These are phyloP conservation scores for Umimayanthus chanpuru DNA, from an alignment of 92 coral and sea anemone genomes.

Conservation along the genomic window DNA sequence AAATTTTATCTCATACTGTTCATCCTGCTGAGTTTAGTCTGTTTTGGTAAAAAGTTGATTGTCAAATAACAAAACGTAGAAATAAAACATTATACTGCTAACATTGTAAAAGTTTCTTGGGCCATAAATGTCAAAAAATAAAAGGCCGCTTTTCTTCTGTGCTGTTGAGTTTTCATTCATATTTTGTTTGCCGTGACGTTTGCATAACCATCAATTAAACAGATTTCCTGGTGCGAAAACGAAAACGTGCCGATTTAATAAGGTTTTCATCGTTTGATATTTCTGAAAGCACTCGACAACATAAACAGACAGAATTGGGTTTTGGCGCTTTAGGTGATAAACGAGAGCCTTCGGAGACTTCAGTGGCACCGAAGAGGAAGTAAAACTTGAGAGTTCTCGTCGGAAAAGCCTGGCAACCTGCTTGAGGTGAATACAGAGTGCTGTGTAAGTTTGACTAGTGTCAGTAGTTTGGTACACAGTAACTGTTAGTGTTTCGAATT, in stretches of 20 bases:
- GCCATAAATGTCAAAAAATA: background rate
- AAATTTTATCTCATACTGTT: background rate
- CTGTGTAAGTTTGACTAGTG: background rate
- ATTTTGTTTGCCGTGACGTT: conserved; percentile 12
- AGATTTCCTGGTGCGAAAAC: background rate
- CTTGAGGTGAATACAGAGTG: conserved; percentile 4
- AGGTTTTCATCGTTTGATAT: background rate
- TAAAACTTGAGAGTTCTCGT: background rate
- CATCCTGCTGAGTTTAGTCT: background rate
- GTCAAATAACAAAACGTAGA: background rate
- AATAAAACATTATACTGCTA: background rate
- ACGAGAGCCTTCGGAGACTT: background rate
- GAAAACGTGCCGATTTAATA: background rate
- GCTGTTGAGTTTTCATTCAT: background rate
- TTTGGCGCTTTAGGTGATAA: background rate
- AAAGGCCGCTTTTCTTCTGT: background rate
- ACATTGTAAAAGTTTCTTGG: background rate
- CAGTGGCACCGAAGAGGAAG: background rate
- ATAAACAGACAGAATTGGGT: background rate
- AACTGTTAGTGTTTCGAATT: background rate
- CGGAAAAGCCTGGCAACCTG: background rate
- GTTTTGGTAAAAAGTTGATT: background rate
- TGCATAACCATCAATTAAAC: conserved; percentile 20
- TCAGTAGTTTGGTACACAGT: background rate
- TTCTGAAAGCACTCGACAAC: background rate